Evolutionary conservation across 1,140 invertebrate genomes (phyloP).

Genomic region (Heliconius nattereri): DNA sequence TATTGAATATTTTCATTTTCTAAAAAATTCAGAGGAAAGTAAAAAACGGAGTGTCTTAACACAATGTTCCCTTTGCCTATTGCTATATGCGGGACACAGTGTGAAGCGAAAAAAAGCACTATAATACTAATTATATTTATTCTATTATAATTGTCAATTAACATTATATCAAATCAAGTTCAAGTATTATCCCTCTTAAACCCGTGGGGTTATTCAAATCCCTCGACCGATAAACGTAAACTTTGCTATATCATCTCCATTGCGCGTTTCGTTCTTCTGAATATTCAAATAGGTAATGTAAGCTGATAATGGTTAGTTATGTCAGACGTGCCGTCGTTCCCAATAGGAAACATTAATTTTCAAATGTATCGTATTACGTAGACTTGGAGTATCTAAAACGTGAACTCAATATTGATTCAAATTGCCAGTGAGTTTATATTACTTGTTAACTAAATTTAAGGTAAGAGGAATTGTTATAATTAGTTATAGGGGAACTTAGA

Average conservation of each 20-base stretch:
- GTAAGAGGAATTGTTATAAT: background rate
- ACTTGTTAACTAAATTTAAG: slow-evolving; percentile 18
- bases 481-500: background rate
- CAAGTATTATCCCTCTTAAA: slow-evolving; percentile 39
- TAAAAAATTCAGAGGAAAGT: no score
- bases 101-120: no score
- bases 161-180: slow-evolving; percentile 39
- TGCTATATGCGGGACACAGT: no score
- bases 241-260: slow-evolving; percentile 49
- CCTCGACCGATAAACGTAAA: slow-evolving; percentile 45
- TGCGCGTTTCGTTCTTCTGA: slow-evolving; percentile 63
- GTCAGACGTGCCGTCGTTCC: slow-evolving; percentile 53
- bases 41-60: no score
- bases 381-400: slow-evolving; percentile 63
- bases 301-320: slow-evolving; percentile 72
- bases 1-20: no score
- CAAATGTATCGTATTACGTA: slow-evolving; percentile 65
- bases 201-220: slow-evolving; percentile 49
- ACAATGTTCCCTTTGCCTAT: no score
- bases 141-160: background rate
- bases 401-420: slow-evolving; percentile 68
- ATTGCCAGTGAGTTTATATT: slow-evolving; percentile 49
- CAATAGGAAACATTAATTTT: slow-evolving; percentile 62
- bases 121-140: background rate
- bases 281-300: slow-evolving; percentile 70